phyloP scores from a whole-genome alignment of 2,797 vertebrate genomes.

The Valencia hispanica region DNA sequence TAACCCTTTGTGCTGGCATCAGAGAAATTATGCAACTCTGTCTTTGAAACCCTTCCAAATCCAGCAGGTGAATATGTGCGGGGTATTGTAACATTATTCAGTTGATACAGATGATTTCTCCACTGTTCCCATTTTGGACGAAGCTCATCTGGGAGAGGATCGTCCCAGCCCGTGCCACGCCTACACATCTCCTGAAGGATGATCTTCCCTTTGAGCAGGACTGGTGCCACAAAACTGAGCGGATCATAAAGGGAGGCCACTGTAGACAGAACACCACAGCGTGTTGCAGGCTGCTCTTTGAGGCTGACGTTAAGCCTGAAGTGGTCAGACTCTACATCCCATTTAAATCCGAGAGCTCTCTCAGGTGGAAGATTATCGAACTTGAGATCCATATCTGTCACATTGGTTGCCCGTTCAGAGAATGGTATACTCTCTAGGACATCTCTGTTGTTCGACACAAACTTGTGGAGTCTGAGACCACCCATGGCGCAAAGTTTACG shows the following conservation, averaged over 20 bases:
- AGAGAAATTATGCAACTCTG: slow-evolving; percentile 17
- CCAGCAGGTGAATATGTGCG: neutral
- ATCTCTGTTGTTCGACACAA: slow-evolving; percentile 2
- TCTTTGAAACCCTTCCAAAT: neutral
- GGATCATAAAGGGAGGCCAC: slow-evolving; percentile 13
- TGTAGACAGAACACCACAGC: neutral
- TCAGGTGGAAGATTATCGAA: neutral
- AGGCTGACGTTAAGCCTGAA: neutral
- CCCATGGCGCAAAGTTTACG: neutral
- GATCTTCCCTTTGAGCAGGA: slow-evolving; percentile 3
- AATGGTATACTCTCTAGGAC: neutral
- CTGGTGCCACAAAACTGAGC: neutral
- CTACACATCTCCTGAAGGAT: slow-evolving; percentile 19
- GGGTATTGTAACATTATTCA: slow-evolving; percentile 19
- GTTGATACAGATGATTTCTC: neutral
- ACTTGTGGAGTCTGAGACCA: slow-evolving; percentile 15
- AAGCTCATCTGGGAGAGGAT: neutral
- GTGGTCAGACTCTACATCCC: slow-evolving; percentile 15
- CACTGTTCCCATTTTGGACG: slow-evolving; percentile 6
- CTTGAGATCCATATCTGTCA: neutral
- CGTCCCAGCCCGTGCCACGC: neutral
- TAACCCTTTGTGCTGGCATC: slow-evolving; percentile 15
- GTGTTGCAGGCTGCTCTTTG: slow-evolving; percentile 7
- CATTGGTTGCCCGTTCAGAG: neutral
- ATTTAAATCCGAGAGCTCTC: slow-evolving; percentile 13